Percentiles rank a stretch among this genome's conserved stretches.
Evolutionary conservation across 1,140 invertebrate species (phyloP).

Genomic region (Aphis gossypii): DNA sequence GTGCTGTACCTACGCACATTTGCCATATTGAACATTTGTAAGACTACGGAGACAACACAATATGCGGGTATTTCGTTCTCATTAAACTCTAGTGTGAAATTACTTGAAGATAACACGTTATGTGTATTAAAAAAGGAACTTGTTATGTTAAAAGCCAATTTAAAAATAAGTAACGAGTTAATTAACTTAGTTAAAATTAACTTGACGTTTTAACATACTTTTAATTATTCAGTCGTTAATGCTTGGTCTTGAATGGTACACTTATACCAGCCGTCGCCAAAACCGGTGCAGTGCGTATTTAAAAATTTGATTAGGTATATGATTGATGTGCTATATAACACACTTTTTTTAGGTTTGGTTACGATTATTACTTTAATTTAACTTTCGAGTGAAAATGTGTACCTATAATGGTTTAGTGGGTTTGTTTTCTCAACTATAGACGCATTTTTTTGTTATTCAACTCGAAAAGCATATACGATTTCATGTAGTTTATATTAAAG

Average conservation of each 20-base stretch:
- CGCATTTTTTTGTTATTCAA: background rate
- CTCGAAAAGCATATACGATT: background rate
- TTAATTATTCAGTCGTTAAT: background rate
- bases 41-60: background rate
- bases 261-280: background rate
- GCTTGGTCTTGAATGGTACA: background rate
- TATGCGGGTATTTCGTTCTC: background rate
- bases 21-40: background rate
- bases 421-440: background rate
- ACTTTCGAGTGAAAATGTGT: background rate
- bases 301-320: background rate
- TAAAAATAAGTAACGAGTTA: background rate
- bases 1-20: background rate
- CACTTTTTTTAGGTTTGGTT: background rate
- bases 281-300: conserved; percentile 1
- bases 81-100: background rate
- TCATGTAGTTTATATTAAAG: background rate
- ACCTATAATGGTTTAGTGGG: background rate
- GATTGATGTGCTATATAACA: background rate
- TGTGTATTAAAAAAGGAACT: background rate
- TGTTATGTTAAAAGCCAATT: background rate
- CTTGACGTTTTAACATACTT: background rate
- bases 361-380: background rate
- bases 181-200: background rate
- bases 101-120: background rate